Evolutionary conservation across 2,113 vertebrate genomes (phyloP), one percentile per base, ranked within the genome.

Genomic region (Seriola aureovittata): DNA sequence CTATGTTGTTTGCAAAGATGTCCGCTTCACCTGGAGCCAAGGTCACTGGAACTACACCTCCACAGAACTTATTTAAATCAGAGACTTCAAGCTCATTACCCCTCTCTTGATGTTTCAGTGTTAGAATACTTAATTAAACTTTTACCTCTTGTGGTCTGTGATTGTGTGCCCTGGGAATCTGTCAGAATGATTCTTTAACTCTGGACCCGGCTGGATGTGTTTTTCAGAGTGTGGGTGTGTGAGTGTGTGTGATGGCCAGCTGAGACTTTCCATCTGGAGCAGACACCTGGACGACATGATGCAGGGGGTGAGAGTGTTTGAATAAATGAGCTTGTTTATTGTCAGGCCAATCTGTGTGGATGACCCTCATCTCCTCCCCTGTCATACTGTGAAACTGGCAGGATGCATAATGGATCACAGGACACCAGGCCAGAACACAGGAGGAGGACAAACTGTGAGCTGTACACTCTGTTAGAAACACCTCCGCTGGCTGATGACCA

Each of bases 251-350:
- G 57, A 59, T 40, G 19, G 44, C 62, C 68, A 62, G 36, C n/a
- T 21, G 50, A 77, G 50, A 29, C 48, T 25, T 19, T 75, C 70
- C 81, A 78, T 85, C 82, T 88, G 86, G 54, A 88, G 7, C n/a
- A 29, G 75, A 88, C 76, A 85, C 71, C 82, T 80, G 72, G 76
- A 71, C 4, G 0, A 54, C 54, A 67, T 32, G 65, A 71, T 46
- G 25, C 34, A 11, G 12, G 29, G 32, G 23, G 73, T 44, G 63
- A 70, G 57, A 52, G 19, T 67, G 60, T 79, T 79, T 88, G 80
- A 85, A 89, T 86, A 84, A 81, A 86, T 66, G 0, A 67, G 54
- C 36, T 71, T 58, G 69, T 78, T 78, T 78, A 63, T 14, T 65
- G 69, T 75, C 81, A 78, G 54, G 44, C 58, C 40, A 81, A 78